phyloP scores from a whole-genome alignment of 2,113 vertebrate species.

The Vulpes lagopus region DNA sequence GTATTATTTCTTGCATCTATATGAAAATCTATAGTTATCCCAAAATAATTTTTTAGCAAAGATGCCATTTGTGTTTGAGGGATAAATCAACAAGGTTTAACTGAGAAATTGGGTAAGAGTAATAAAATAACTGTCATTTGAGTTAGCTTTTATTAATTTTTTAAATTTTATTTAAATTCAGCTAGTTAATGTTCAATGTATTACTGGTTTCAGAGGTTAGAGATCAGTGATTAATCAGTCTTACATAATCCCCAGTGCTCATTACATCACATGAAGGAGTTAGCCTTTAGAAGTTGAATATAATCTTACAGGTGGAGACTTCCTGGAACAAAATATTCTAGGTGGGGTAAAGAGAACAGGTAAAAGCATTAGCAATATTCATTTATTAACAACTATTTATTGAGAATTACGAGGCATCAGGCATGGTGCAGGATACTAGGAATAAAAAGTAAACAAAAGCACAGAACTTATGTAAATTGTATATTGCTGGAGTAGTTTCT shows the following conservation, averaged over 20 bases:
- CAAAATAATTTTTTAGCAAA: conserved; percentile 12
- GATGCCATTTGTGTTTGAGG: background rate
- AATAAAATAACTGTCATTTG: background rate
- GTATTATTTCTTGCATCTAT: background rate
- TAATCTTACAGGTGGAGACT: background rate
- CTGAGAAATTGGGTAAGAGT: background rate
- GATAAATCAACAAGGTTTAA: background rate
- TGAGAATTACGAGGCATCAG: background rate
- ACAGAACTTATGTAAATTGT: background rate
- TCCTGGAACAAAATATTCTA: background rate
- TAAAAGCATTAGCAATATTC: background rate
- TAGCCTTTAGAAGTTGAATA: background rate
- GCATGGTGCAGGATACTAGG: background rate
- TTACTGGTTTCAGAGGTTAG: too few relatives aligned
- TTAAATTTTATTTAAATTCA: too few relatives aligned
- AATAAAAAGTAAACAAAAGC: background rate
- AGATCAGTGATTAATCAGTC: too few relatives aligned
- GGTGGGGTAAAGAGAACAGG: background rate
- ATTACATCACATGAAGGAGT: background rate
- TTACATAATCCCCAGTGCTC: too few relatives aligned
- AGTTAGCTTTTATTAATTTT: background rate
- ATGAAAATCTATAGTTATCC: background rate
- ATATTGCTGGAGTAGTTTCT: background rate
- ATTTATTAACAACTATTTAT: background rate
- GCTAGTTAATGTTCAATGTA: too few relatives aligned